phyloP scores from a whole-genome alignment of 1,140 invertebrate genomes.

The Zaprionus africanus region DNA sequence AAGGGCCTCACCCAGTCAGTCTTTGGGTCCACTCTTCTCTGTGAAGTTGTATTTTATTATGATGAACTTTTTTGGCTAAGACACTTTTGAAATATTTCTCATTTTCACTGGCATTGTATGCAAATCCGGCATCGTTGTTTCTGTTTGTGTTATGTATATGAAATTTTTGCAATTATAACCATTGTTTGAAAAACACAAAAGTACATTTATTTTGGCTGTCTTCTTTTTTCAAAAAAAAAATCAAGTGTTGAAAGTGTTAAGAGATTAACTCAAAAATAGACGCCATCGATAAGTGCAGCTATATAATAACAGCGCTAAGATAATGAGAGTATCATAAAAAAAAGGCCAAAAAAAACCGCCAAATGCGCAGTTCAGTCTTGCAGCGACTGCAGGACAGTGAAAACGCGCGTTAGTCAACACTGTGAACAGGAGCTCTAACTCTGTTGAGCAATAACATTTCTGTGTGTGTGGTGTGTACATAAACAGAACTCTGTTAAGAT shows the following conservation, averaged over 20 bases:
- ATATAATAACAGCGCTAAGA: slow-evolving; percentile 38
- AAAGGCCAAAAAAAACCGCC: not conserved
- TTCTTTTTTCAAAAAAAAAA: slow-evolving; percentile 15
- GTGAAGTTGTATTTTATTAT: slow-evolving; percentile 45
- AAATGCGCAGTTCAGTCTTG: slow-evolving; percentile 13
- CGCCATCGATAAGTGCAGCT: slow-evolving; percentile 46
- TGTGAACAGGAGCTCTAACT: not conserved
- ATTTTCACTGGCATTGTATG: slow-evolving; percentile 71
- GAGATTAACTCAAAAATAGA: slow-evolving; percentile 39
- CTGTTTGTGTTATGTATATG: slow-evolving; percentile 40
- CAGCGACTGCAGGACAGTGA: slow-evolving; percentile 1
- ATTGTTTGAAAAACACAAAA: slow-evolving; percentile 4
- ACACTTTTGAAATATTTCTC: slow-evolving; percentile 73
- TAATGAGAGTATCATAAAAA: slow-evolving; percentile 24
- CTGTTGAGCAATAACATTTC: no score
- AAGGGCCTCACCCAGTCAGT: slow-evolving; percentile 23
- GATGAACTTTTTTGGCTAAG: slow-evolving; percentile 8
- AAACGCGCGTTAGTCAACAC: not conserved
- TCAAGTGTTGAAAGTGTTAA: not conserved
- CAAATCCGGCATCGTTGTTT: slow-evolving; percentile 35
- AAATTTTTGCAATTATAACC: slow-evolving; percentile 21
- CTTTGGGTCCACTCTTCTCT: slow-evolving; percentile 52
- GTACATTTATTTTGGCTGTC: slow-evolving; percentile 17
- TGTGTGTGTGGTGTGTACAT: no score
- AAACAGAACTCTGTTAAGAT: no score